phyloP scores from a whole-genome alignment of 2,888 invertebrate species.

The Chalcis sispes region DNA sequence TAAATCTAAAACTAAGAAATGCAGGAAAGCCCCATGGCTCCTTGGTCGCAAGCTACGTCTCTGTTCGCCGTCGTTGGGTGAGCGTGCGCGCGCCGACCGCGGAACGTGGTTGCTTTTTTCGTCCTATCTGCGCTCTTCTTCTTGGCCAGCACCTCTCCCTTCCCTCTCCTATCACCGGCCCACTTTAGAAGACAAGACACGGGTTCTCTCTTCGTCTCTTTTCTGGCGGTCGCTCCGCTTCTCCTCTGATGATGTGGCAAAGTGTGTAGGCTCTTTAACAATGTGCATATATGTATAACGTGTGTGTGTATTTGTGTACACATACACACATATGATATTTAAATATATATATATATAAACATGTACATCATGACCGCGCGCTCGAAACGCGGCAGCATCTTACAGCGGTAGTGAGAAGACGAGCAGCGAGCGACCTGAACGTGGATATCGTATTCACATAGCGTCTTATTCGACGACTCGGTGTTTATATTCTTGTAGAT shows the following conservation, averaged over 20 bases:
- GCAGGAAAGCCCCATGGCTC: conserved; percentile 7
- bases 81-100: conserved; percentile 2
- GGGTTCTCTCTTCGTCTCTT: neutral
- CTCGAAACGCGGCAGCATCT: conserved; percentile 1
- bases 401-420: no score
- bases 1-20: no score
- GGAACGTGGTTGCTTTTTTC: conserved; percentile 29
- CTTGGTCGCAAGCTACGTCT: conserved; percentile 5
- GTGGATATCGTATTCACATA: no score
- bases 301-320: no score
- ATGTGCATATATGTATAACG: conserved; percentile 8
- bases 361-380: neutral
- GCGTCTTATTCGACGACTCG: no score
- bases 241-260: conserved; percentile 47
- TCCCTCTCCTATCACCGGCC: neutral
- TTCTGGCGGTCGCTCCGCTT: neutral
- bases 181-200: no score
- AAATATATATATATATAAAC: conserved; percentile 11
- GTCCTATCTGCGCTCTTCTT: conserved; percentile 4
- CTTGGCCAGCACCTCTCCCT: neutral
- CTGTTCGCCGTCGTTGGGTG: neutral
- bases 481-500: no score
- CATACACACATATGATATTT: no score
- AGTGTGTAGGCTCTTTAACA: neutral
- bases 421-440: no score